Evolutionary conservation across 2,888 invertebrate genomes (phyloP).

Genomic region (Reticulitermes lucifugus): DNA sequence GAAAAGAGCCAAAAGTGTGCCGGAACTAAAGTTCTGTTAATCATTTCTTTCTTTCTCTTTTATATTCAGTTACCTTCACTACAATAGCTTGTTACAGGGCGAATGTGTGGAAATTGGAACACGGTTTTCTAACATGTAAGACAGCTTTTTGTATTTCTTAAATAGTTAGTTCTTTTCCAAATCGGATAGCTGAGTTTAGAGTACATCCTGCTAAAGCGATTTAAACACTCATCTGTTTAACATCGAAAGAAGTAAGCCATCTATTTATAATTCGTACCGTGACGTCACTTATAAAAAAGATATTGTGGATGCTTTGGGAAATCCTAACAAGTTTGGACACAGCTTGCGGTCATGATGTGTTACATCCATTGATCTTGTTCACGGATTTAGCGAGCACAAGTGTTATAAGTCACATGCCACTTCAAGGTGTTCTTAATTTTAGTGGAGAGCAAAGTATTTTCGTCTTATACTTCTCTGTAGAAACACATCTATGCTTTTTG

Average conservation of each 20-base stretch:
- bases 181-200: background rate
- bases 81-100: background rate
- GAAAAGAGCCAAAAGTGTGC: background rate
- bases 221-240: background rate
- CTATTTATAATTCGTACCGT: background rate
- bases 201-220: background rate
- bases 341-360: background rate
- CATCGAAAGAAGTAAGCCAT: background rate
- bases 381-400: background rate
- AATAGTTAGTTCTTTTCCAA: background rate
- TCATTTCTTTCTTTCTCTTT: background rate
- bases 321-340: background rate
- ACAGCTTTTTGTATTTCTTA: background rate
- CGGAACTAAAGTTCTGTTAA: background rate
- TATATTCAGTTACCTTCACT: background rate
- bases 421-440: too few relatives aligned
- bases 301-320: background rate
- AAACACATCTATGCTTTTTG: too few relatives aligned
- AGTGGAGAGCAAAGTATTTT: too few relatives aligned
- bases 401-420: background rate
- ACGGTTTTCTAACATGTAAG: background rate
- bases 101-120: constrained; percentile 13
- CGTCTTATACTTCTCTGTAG: too few relatives aligned
- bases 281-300: background rate
- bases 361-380: constrained; percentile 3